phyloP scores from a whole-genome alignment of 2,797 vertebrate species.

The Pipistrellus pygmaeus region DNA sequence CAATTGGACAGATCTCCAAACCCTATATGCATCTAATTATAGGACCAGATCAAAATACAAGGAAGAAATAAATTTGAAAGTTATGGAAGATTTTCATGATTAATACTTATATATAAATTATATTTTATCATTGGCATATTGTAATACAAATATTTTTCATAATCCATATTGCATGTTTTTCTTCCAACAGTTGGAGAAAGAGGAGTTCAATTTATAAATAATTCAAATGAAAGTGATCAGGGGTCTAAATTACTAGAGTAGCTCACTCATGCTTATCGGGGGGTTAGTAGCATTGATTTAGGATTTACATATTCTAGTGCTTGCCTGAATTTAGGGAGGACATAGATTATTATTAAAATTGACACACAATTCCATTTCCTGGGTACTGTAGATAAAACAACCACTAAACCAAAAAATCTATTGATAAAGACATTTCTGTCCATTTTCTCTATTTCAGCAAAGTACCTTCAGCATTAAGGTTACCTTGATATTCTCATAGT shows the following conservation, averaged over 20 bases:
- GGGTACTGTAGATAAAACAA: background rate
- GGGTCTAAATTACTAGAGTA: slow-evolving; percentile 3
- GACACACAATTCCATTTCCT: background rate
- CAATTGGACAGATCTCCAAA: background rate
- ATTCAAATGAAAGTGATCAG: slow-evolving; percentile 24
- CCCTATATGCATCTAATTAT: background rate
- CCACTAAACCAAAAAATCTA: background rate
- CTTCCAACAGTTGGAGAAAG: slow-evolving; percentile 23
- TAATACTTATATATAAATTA: background rate
- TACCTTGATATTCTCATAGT: background rate
- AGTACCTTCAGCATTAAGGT: background rate
- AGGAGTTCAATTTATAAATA: background rate
- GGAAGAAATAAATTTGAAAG: background rate
- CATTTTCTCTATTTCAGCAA: slow-evolving; percentile 48
- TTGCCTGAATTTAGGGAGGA: slow-evolving; percentile 2
- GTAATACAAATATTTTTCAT: background rate
- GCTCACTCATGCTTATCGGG: background rate
- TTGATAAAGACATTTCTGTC: slow-evolving; percentile 38
- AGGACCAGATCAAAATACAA: background rate
- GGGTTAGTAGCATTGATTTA: background rate
- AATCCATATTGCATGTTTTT: slow-evolving; percentile 7
- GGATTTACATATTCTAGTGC: background rate
- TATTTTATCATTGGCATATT: slow-evolving; percentile 27
- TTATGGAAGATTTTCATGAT: too few relatives aligned
- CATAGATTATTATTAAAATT: slow-evolving; percentile 48